phyloP scores from a whole-genome alignment of 2,113 vertebrate genomes.

The Charadrius vociferus region DNA sequence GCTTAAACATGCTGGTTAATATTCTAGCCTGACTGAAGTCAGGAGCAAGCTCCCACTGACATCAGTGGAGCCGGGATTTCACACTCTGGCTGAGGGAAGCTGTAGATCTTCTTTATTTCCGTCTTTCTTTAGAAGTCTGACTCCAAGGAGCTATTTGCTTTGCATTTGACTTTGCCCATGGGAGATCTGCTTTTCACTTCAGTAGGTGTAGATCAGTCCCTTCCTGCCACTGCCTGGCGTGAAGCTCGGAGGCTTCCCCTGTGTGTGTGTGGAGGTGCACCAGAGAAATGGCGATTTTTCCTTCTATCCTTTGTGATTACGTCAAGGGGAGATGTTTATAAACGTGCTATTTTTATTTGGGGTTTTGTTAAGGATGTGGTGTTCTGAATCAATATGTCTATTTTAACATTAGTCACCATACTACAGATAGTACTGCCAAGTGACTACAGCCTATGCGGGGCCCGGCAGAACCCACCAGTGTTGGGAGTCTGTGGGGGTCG shows the following conservation, averaged over 20 bases:
- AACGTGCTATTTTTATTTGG: not conserved
- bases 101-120: not conserved
- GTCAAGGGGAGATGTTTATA: not conserved
- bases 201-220: not conserved
- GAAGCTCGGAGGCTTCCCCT: not conserved
- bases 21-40: not conserved
- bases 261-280: not conserved
- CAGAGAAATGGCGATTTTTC: accelerated
- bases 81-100: not conserved
- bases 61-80: not conserved
- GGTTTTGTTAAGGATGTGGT: not conserved
- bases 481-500: not conserved
- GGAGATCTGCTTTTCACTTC: not conserved
- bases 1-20: not conserved
- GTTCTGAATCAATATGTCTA: not conserved
- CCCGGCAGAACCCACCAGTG: not conserved
- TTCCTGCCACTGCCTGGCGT: not conserved
- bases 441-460: not conserved
- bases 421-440: not conserved
- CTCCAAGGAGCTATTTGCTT: slow-evolving; percentile 38
- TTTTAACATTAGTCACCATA: not conserved
- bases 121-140: not conserved
- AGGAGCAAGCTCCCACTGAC: not conserved
- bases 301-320: not conserved
- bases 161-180: not conserved